phyloP scores from a whole-genome alignment of 2,888 invertebrate genomes.

The Tineola bisselliella region DNA sequence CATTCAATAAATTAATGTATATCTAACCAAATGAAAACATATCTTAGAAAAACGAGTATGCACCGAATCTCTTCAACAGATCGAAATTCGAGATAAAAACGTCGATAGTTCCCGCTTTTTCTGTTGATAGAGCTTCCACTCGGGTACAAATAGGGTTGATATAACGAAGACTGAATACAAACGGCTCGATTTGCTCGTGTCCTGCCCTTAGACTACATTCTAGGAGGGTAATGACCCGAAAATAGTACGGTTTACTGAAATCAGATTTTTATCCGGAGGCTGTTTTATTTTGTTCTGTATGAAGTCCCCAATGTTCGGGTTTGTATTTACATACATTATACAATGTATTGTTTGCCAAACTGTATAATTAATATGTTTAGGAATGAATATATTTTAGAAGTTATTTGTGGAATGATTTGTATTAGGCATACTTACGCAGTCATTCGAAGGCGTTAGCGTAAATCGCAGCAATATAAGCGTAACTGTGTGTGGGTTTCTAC shows the following conservation, averaged over 20 bases:
- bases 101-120: conserved; percentile 8
- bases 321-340: background rate
- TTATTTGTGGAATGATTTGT: too few relatives aligned
- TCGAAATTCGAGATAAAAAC: conserved; percentile 7
- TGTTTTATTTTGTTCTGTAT: conserved; percentile 9
- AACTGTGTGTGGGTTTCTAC: too few relatives aligned
- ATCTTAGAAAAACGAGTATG: background rate
- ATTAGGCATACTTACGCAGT: too few relatives aligned
- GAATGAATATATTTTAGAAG: background rate
- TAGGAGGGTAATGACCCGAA: conserved; percentile 25
- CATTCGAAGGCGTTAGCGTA: too few relatives aligned
- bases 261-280: conserved; percentile 8
- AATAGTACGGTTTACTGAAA: conserved; percentile 16
- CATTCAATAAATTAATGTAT: too few relatives aligned
- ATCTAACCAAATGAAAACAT: background rate
- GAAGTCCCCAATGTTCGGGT: background rate
- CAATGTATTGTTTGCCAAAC: background rate
- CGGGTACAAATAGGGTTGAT: conserved; percentile 31
- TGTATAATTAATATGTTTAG: background rate
- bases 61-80: background rate
- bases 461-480: too few relatives aligned
- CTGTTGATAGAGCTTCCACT: conserved; percentile 11
- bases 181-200: conserved; percentile 30
- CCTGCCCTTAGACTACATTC: conserved; percentile 17
- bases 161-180: conserved; percentile 28